A percentile compares a stretch with the other conserved stretches of the same genome.
phyloP scores from a whole-genome alignment of 2,888 invertebrate species.

The Tetranychus piercei region DNA sequence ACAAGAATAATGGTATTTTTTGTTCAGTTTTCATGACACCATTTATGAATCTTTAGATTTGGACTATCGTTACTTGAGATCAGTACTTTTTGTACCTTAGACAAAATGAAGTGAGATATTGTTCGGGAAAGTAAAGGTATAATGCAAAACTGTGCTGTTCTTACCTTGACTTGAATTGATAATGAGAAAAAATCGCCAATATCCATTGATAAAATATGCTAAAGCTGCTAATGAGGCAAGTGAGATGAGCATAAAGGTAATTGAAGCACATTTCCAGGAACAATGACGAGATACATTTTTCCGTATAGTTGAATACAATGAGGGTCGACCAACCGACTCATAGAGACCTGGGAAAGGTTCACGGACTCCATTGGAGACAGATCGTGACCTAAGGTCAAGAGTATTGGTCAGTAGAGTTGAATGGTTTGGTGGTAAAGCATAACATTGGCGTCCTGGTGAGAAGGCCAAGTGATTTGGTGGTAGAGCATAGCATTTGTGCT shows the following conservation, averaged over 20 bases:
- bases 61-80: no score
- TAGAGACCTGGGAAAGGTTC: constrained; percentile 20
- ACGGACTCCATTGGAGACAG: constrained; percentile 22
- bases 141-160: no score
- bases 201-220: constrained; percentile 42
- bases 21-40: no score
- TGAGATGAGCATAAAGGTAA: constrained; percentile 72
- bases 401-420: not conserved
- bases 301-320: constrained; percentile 40
- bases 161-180: no score
- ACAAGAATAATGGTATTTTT: no score
- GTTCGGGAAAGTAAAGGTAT: no score
- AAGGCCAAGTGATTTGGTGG: not conserved
- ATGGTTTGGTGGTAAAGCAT: not conserved
- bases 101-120: no score
- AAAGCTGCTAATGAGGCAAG: constrained; percentile 78
- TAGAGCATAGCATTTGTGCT: not conserved
- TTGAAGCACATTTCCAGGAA: constrained; percentile 89
- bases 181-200: no score
- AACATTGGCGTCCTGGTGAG: not conserved
- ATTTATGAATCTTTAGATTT: no score
- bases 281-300: constrained; percentile 91
- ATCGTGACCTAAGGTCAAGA: constrained; percentile 12
- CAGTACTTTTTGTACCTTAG: no score
- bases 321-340: not conserved